Evolutionary conservation across 2,797 vertebrate species (phyloP).

Genomic region (Naso thynnoides): DNA sequence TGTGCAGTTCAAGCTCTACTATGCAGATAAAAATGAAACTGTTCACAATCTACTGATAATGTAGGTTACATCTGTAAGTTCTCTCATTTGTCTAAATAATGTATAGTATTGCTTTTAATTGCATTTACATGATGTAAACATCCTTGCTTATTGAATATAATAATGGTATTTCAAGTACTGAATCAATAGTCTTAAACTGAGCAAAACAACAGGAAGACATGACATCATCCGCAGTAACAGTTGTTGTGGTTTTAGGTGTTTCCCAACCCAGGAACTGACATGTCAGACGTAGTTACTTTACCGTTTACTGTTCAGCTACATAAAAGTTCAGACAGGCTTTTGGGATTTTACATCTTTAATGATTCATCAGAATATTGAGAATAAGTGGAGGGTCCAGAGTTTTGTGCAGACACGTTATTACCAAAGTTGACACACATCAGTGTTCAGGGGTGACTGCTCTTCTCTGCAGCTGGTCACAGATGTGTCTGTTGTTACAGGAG

Average conservation of each 20-base stretch:
- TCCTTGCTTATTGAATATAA: too few species aligned
- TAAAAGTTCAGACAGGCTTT: background rate
- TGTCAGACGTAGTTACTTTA: background rate
- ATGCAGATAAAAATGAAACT: conserved; percentile 17
- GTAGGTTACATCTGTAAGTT: too few species aligned
- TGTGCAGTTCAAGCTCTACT: background rate
- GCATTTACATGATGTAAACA: too few species aligned
- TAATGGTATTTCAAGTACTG: background rate
- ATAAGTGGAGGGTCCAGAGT: too few species aligned
- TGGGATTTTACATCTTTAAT: background rate
- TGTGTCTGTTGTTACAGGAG: conserved; percentile 82
- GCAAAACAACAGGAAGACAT: conserved; percentile 30
- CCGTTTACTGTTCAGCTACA: background rate
- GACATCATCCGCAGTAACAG: background rate
- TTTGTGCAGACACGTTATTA: background rate
- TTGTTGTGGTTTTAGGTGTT: conserved; percentile 63
- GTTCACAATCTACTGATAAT: background rate
- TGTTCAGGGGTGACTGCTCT: background rate
- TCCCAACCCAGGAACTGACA: conserved; percentile 59
- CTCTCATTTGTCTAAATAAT: too few species aligned
- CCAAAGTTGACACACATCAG: background rate
- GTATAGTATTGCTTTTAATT: background rate
- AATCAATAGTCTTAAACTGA: background rate
- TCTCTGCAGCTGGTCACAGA: background rate
- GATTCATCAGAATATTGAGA: background rate